Conservation (phyloP, 2,113 vertebrate species). For the Cynoglossus semilaevis region DNA sequence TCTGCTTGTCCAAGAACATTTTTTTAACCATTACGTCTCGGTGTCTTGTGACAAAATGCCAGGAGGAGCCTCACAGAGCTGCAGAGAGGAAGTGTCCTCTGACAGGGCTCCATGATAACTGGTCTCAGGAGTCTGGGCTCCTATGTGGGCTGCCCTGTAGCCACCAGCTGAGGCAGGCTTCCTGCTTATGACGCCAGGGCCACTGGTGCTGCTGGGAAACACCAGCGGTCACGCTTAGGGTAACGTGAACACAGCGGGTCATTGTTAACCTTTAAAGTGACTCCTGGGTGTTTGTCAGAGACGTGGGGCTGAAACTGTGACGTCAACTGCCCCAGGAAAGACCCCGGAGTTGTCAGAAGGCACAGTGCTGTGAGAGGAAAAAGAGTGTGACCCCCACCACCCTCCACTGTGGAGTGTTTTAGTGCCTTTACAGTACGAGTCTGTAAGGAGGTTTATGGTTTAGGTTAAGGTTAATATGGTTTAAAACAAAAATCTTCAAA, state of each 20-base stretch:
- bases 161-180: conserved; percentile 44
- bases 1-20: conserved; percentile 2
- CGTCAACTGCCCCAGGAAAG: conserved; percentile 1
- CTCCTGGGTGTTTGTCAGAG: conserved; percentile 27
- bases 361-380: conserved; percentile 18
- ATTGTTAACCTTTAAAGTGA: conserved; percentile 40
- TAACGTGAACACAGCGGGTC: conserved; percentile 38
- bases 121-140: conserved; percentile 30
- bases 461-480: too few species aligned
- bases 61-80: conserved; percentile 9
- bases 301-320: conserved; percentile 21
- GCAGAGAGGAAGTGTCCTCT: conserved; percentile 37
- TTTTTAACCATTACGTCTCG: not conserved
- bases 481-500: conserved; percentile 27
- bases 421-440: too few species aligned
- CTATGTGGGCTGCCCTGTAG: conserved; percentile 41
- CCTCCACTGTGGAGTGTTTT: not conserved
- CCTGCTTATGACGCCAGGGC: conserved; percentile 43
- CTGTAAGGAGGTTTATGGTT: too few species aligned
- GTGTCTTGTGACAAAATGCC: conserved; percentile 18
- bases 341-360: conserved; percentile 27
- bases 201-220: conserved; percentile 34
- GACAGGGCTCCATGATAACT: conserved; percentile 28
- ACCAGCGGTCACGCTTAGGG: conserved; percentile 32
- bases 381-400: too few species aligned